Conservation (phyloP, 2,888 invertebrate species). For the Rhorus exstirpatorius region DNA sequence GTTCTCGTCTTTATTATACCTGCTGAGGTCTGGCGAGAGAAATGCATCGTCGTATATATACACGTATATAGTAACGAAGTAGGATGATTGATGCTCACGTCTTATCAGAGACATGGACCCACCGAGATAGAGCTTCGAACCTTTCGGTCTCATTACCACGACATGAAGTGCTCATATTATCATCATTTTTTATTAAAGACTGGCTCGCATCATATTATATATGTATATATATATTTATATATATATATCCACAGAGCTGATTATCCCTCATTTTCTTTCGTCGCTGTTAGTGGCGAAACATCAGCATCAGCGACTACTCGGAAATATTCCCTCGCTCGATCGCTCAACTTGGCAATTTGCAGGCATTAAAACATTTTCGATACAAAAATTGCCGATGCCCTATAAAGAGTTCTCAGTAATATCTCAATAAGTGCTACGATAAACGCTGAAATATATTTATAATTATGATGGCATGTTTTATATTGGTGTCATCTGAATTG, state of each 20-base stretch:
- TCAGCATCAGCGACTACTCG: conserved; percentile 26
- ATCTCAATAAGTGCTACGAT: conserved; percentile 59
- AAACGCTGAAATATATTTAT: conserved; percentile 54
- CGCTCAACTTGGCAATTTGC: conserved; percentile 65
- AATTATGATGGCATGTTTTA: conserved; percentile 16
- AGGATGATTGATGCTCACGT: conserved; percentile 75
- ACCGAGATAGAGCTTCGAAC: conserved; percentile 73
- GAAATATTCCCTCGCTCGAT: conserved; percentile 35
- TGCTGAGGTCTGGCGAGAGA: conserved; percentile 50
- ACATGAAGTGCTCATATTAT: conserved; percentile 85
- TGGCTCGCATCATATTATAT: conserved; percentile 61
- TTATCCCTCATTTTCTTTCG: conserved; percentile 44
- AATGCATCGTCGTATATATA: conserved; percentile 28
- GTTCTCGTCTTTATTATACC: conserved; percentile 67
- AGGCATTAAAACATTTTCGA: conserved; percentile 61
- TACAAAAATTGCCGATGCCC: conserved; percentile 40
- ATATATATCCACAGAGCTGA: conserved; percentile 16
- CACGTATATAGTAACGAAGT: conserved; percentile 41
- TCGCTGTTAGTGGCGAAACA: conserved; percentile 35
- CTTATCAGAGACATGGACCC: conserved; percentile 78
- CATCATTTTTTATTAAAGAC: conserved; percentile 85
- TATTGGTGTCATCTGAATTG: no score
- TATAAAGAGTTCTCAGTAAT: conserved; percentile 7
- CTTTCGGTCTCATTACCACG: conserved; percentile 81
- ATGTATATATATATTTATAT: conserved; percentile 14